Evolutionary conservation across 37 sponge, comb jelly and placozoan species (phyloP).

Genomic region (Ephydatia muelleri): DNA sequence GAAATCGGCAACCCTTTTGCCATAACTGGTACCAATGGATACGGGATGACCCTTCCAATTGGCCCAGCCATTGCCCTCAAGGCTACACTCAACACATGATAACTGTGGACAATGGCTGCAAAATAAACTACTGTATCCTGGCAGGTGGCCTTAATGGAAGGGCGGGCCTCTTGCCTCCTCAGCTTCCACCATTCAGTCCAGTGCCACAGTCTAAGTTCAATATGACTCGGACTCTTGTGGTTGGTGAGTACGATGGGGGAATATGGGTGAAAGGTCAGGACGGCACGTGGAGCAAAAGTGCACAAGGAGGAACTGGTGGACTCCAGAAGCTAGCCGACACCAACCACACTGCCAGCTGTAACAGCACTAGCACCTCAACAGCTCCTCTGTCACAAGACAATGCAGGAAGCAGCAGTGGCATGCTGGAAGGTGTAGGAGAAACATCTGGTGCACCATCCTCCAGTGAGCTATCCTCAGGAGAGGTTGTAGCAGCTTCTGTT

Average conservation of each 20-base stretch:
- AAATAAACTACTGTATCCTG: constrained; percentile 69
- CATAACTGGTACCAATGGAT: background rate
- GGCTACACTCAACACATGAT: constrained; percentile 54
- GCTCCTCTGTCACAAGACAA: too few relatives aligned
- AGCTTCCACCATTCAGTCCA: constrained; percentile 53
- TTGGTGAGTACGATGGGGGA: background rate
- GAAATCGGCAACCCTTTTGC: constrained; percentile 70
- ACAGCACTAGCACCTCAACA: too few relatives aligned
- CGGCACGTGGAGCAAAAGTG: too few relatives aligned
- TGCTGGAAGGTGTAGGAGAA: too few relatives aligned
- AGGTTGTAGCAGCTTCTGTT: too few relatives aligned
- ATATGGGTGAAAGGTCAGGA: too few relatives aligned
- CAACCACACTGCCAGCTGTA: too few relatives aligned
- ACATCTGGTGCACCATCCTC: too few relatives aligned
- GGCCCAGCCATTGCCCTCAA: constrained; percentile 60
- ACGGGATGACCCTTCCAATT: background rate
- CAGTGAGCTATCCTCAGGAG: too few relatives aligned
- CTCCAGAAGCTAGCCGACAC: too few relatives aligned
- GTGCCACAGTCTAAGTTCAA: constrained; percentile 27
- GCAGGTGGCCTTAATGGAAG: constrained; percentile 2
- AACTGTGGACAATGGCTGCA: constrained; percentile 58
- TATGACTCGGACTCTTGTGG: constrained; percentile 23
- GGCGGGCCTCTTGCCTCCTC: background rate
- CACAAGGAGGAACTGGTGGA: too few relatives aligned
- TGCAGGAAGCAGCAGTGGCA: too few relatives aligned